Evolutionary conservation across 2,888 invertebrate species (phyloP), one percentile per base, ranked within the genome.

Genomic region (Alcis repandata): DNA sequence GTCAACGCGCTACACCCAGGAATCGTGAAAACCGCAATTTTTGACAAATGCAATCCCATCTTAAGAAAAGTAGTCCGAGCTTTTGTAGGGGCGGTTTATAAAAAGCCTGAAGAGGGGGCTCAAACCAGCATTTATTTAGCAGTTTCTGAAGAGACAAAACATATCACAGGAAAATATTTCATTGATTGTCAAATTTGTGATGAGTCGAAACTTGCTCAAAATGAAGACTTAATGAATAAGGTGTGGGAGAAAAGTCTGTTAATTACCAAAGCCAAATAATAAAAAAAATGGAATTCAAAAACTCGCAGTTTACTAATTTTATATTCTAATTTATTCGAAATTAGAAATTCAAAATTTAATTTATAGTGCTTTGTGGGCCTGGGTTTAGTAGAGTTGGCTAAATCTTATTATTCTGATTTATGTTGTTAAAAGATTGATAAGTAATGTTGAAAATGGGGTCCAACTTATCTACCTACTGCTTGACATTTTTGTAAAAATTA

Each of bases 1-100:
- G 97, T 95, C 0, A 98, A 98, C 80, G 96, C 95, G 70, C 85
- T 98, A 53, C 98, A 98, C 88, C 98, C 98, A 0, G 98, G 98
- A 11, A 89, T 97, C 83, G 96, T 97, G 40, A 95, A 96, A 80
- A 96, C 96, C 0, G 96, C 96, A 22, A 97, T 97, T 56, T 97
- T 96, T 94, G 93, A 95, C 38, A 95, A 94, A 73, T 86, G 94
- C 11, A 94, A 95, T 0, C 52, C 68, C 0, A 7, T 59, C 1
- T 0, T 40, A 0, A 83, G 95, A 1, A 95, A 94, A 17, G 87
- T 94, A 0, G 69, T 96, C 68, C 82, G 91, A 67, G 76, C 94
- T 6, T 83, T 96, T 2, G 88, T 95, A 0, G 95, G 94, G 75
- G 84, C 93, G 0, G 89, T 96, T 77, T 96, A 95, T 76, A 97